Evolutionary conservation across 2,888 invertebrate genomes (phyloP), one percentile per base, ranked within the genome.

Genomic region (Epinotia demarniana): DNA sequence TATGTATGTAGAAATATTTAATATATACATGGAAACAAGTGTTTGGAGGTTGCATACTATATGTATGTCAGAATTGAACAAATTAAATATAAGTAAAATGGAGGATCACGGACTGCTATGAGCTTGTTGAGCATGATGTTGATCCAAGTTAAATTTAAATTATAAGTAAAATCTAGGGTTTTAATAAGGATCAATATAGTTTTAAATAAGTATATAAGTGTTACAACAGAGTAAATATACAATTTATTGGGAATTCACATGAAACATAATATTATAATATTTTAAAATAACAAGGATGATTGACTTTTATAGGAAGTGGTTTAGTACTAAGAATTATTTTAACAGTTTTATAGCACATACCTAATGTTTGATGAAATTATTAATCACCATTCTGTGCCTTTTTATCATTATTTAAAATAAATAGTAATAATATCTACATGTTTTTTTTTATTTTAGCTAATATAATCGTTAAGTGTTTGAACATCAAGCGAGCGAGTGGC

Each of bases 351-450:
- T 16, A 27, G 63, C 57, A 18, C 1, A 62, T 46, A 46, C 57
- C 18, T 4, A 13, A 39, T 11, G 19, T 67, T 53, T 43, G 43
- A 68, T 18, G 18, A 0, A 62, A 13, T 23, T 73, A 49, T 58
- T 57, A 49, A 71, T 66, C 64, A 75, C 70, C 64, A 53, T 43
- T 53, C n/a, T 64, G 70, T 72, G 75, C 72, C 72, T 76, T 72
- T 60, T 73, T 71, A 69, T 70, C 60, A 64, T 18, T 43, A 71
- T 63, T 60, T 6, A 23, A 63, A 70, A 70, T 71, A 75, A 75
- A 75, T 53, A 39, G 18, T 64, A 70, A 39, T 58, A 57, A 66
- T 23, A 43, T 23, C 11, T 2, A 19, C 18, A 2, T 23, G 9
- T 57, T 19, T 0, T 57, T 11, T 18, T 57, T 53, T 0, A 27